A percentile compares a stretch with the other conserved stretches of the same genome.
phyloP scores from a whole-genome alignment of 2,888 invertebrate genomes.

The Strigamia maritima region DNA sequence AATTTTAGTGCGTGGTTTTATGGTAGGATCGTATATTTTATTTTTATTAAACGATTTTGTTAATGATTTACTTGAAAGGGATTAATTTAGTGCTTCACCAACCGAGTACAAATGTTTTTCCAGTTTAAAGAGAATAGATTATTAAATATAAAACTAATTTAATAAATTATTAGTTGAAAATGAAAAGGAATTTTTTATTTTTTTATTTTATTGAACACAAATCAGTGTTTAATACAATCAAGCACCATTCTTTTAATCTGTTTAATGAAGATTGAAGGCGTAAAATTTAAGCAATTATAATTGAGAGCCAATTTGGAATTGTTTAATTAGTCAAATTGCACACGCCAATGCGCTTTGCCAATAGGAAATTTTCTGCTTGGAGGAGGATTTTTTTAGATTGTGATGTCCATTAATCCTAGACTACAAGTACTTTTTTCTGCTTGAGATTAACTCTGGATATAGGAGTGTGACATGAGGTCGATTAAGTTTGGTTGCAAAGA shows the following conservation, averaged over 20 bases:
- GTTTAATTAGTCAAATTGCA: background rate
- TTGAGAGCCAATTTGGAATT: background rate
- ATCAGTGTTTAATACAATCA: background rate
- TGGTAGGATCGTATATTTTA: too few species aligned
- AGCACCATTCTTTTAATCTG: background rate
- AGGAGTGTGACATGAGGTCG: slow-evolving; percentile 5
- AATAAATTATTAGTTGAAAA: too few species aligned
- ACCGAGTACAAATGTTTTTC: background rate
- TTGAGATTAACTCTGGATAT: background rate
- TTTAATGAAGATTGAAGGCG: background rate
- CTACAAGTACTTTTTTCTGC: background rate
- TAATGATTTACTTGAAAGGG: background rate
- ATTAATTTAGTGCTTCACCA: background rate
- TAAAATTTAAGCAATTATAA: background rate
- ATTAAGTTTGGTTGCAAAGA: slow-evolving; percentile 14
- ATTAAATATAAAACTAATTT: background rate
- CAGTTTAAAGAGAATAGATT: background rate
- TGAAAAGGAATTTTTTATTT: too few species aligned
- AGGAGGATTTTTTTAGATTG: background rate
- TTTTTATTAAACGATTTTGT: background rate
- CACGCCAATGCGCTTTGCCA: background rate
- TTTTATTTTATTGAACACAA: background rate
- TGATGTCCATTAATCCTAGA: background rate
- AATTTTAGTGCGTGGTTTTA: background rate
- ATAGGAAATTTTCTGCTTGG: background rate